These are phyloP conservation scores for Oryzias celebensis DNA, from an alignment of 2,113 vertebrate species.

Conservation along the genomic window DNA sequence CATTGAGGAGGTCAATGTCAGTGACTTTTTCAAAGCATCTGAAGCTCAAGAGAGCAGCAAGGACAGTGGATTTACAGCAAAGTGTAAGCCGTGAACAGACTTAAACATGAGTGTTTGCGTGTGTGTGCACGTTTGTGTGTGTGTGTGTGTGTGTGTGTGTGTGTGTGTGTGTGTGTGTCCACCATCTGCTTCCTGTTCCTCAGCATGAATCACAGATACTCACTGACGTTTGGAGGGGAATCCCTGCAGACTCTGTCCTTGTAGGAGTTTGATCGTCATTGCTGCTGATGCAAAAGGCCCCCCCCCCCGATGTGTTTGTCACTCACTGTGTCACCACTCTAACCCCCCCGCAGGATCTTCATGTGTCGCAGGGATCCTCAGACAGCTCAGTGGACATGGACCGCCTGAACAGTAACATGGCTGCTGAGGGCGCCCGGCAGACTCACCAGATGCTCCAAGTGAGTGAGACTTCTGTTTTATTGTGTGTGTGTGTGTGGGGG, in stretches of 20 bases:
- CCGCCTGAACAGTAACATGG: slow-evolving; percentile 73
- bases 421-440: slow-evolving; percentile 42
- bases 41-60: too few species aligned
- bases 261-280: too few species aligned
- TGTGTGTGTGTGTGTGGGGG: too few species aligned
- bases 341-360: slow-evolving; percentile 67
- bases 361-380: slow-evolving; percentile 58
- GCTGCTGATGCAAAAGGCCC: too few species aligned
- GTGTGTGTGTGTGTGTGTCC: not conserved
- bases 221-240: too few species aligned
- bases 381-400: slow-evolving; percentile 73
- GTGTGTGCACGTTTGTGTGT: slow-evolving; percentile 3
- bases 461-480: slow-evolving; percentile 14
- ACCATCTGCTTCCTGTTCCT: not conserved
- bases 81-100: slow-evolving; percentile 39
- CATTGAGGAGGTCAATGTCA: slow-evolving; percentile 23
- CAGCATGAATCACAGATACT: slow-evolving; percentile 37
- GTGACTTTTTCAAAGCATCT: not conserved
- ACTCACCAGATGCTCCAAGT: slow-evolving; percentile 76
- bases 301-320: too few species aligned
- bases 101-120: slow-evolving; percentile 23
- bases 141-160: slow-evolving; percentile 33
- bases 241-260: too few species aligned
- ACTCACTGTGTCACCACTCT: not conserved
- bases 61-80: slow-evolving; percentile 26